Conservation (phyloP, 2,888 invertebrate species). For the Agonopterix subpropinquella region DNA sequence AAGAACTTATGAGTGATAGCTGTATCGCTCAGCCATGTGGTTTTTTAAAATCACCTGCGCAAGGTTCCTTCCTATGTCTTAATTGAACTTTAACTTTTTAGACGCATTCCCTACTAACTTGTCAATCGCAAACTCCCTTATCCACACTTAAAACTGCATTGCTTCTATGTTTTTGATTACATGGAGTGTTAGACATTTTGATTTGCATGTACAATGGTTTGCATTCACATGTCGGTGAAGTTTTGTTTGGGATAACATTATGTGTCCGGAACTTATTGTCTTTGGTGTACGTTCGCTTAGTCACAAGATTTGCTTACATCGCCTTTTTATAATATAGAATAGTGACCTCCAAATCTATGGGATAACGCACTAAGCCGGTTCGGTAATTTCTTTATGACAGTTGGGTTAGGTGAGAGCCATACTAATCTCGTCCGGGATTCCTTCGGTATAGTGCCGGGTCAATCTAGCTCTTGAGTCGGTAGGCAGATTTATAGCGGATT, state of each 20-base stretch:
- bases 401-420: no score
- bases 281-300: slow-evolving; percentile 38
- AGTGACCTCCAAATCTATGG: no score
- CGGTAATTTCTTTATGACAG: no score
- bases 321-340: neutral
- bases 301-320: slow-evolving; percentile 36
- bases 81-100: neutral
- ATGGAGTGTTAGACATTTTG: slow-evolving; percentile 48
- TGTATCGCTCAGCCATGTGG: no score
- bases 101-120: slow-evolving; percentile 1
- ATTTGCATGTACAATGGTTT: slow-evolving; percentile 73
- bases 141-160: slow-evolving; percentile 51
- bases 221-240: slow-evolving; percentile 50
- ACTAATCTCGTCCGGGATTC: no score
- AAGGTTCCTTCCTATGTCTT: no score
- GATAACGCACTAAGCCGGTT: no score
- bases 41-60: no score
- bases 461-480: no score
- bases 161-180: slow-evolving; percentile 51
- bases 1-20: no score
- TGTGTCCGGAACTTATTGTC: slow-evolving; percentile 24
- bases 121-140: slow-evolving; percentile 24
- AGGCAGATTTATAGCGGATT: no score
- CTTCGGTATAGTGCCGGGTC: no score
- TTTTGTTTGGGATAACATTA: slow-evolving; percentile 38